Percentiles rank a stretch among this genome's conserved stretches.
Evolutionary conservation across 2,797 vertebrate genomes (phyloP).

Genomic region (Champsocephalus gunnari): DNA sequence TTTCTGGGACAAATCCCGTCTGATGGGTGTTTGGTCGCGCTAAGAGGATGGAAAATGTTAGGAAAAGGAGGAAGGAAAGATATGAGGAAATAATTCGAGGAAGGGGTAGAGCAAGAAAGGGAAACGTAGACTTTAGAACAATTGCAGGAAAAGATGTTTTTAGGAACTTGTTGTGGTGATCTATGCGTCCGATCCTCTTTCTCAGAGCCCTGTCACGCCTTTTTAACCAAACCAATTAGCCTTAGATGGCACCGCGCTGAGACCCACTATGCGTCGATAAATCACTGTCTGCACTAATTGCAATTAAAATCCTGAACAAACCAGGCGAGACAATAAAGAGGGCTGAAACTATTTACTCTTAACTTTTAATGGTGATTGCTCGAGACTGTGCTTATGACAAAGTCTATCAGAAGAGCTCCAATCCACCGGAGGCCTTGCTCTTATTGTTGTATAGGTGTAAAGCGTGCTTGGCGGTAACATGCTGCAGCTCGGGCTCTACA

Average conservation of each 20-base stretch:
- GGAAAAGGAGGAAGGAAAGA: not conserved
- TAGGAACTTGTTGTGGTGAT: conserved; percentile 14
- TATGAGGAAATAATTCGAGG: not conserved
- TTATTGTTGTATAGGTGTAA: conserved; percentile 44
- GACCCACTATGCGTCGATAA: conserved; percentile 75
- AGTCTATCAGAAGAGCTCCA: conserved; percentile 63
- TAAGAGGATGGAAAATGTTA: conserved; percentile 21
- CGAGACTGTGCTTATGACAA: conserved; percentile 61
- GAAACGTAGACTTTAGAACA: too few relatives aligned
- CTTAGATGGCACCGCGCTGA: conserved; percentile 54
- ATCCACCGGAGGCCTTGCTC: conserved; percentile 51
- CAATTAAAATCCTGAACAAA: conserved; percentile 81
- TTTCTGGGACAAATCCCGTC: conserved; percentile 19
- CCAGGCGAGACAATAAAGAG: conserved; percentile 76
- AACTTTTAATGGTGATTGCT: conserved; percentile 70
- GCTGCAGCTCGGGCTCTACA: conserved; percentile 23
- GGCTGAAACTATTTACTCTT: conserved; percentile 71
- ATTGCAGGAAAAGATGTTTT: too few relatives aligned
- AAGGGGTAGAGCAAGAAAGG: too few relatives aligned
- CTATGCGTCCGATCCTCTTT: conserved; percentile 9
- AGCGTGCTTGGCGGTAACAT: conserved; percentile 37
- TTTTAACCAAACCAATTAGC: conserved; percentile 86
- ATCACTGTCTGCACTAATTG: conserved; percentile 80
- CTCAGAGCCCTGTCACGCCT: conserved; percentile 73
- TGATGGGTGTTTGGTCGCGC: conserved; percentile 17